Conservation (phyloP, 1,140 invertebrate genomes). For the Aphaenogaster rudis region DNA sequence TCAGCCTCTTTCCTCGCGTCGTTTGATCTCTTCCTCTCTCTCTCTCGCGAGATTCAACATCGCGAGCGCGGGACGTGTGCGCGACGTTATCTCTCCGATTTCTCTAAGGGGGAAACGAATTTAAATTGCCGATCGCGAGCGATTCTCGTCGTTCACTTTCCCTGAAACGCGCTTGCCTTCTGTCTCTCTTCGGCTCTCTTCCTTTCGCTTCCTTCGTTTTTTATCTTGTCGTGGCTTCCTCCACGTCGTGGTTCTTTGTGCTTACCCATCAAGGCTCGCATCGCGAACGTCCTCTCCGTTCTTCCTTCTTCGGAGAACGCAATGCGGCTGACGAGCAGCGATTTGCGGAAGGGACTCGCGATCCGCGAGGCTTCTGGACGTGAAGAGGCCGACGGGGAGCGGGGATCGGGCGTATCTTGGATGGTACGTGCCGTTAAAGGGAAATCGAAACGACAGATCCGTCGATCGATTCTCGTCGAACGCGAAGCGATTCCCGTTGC, state of each 20-base stretch:
- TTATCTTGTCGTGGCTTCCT: constrained; percentile 25
- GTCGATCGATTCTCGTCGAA: constrained; percentile 31
- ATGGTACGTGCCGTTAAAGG: constrained; percentile 46
- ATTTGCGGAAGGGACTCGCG: constrained; percentile 60
- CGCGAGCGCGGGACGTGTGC: neutral
- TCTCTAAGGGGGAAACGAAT: constrained; percentile 64
- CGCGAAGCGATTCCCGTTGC: neutral
- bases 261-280: neutral
- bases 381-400: neutral
- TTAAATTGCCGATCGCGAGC: constrained; percentile 65
- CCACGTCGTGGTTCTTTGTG: constrained; percentile 18
- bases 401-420: constrained; percentile 21
- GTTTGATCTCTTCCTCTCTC: constrained; percentile 17
- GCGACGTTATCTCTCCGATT: constrained; percentile 52
- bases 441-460: constrained; percentile 55
- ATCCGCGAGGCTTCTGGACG: constrained; percentile 6
- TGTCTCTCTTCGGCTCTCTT: neutral
- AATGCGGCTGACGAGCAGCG: constrained; percentile 31
- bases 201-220: neutral
- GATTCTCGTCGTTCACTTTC: constrained; percentile 68
- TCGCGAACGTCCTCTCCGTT: constrained; percentile 22
- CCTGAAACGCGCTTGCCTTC: constrained; percentile 53
- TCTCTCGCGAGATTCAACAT: constrained; percentile 11
- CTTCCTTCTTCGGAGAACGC: constrained; percentile 50
- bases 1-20: neutral